Percentiles rank a stretch among this genome's conserved stretches.
Conservation (phyloP, 2,888 invertebrate genomes). For the Microctonus brassicae region DNA sequence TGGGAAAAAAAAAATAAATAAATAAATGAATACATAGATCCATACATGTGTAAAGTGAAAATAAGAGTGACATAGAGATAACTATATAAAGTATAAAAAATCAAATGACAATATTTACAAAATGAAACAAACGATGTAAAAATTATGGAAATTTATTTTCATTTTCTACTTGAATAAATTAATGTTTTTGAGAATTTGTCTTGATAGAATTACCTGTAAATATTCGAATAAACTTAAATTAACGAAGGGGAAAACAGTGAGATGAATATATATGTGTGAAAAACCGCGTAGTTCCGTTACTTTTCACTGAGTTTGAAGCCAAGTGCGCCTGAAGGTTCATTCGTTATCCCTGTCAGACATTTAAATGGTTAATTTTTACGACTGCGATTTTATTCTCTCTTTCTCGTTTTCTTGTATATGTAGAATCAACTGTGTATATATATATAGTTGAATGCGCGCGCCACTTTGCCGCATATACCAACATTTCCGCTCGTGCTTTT, state of each 20-base stretch:
- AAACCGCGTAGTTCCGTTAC: slow-evolving; percentile 1
- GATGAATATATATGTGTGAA: neutral
- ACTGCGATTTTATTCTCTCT: slow-evolving; percentile 57
- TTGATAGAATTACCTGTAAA: slow-evolving; percentile 16
- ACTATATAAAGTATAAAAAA: no score
- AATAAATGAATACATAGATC: slow-evolving; percentile 9
- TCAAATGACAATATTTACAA: no score
- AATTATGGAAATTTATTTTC: no score
- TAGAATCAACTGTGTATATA: neutral
- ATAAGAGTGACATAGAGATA: no score
- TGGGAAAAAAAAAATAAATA: slow-evolving; percentile 42
- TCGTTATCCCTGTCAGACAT: slow-evolving; percentile 56
- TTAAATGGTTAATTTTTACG: slow-evolving; percentile 65
- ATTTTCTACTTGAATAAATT: no score
- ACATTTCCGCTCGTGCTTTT: slow-evolving; percentile 33
- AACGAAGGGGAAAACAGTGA: neutral
- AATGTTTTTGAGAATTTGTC: no score
- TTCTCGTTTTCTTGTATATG: slow-evolving; percentile 21
- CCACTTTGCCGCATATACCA: slow-evolving; percentile 12
- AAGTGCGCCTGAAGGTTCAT: slow-evolving; percentile 61
- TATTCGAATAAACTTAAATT: neutral
- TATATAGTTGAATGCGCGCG: neutral
- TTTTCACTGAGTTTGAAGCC: slow-evolving; percentile 38
- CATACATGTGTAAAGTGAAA: slow-evolving; percentile 23
- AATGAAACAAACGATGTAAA: no score